Conservation (phyloP, 2,797 vertebrate genomes). For the Phaenicophaeus curvirostris region DNA sequence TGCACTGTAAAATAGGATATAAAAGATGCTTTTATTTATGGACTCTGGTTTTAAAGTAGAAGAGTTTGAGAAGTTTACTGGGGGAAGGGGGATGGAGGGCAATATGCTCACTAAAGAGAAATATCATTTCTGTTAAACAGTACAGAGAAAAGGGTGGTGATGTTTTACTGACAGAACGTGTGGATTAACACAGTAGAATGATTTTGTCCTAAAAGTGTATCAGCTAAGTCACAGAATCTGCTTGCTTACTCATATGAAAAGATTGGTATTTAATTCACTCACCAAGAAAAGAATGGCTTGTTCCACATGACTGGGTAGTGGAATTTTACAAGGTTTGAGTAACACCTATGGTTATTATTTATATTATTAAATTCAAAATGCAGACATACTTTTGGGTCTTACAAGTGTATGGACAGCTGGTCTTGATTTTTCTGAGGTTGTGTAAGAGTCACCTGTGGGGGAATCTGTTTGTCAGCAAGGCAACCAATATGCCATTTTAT, state of each 20-base stretch:
- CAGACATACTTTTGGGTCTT: slow-evolving; percentile 48
- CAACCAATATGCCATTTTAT: slow-evolving; percentile 49
- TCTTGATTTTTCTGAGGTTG: slow-evolving; percentile 64
- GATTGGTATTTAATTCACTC: not conserved
- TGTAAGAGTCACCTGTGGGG: slow-evolving; percentile 60
- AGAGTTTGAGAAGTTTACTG: slow-evolving; percentile 22
- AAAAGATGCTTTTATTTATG: slow-evolving; percentile 63
- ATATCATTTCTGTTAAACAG: not conserved
- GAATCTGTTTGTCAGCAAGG: slow-evolving; percentile 67
- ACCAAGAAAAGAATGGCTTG: not conserved
- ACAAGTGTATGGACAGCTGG: slow-evolving; percentile 61
- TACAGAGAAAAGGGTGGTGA: not conserved
- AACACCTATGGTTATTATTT: slow-evolving; percentile 59
- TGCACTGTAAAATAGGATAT: slow-evolving; percentile 25
- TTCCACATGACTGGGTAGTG: not conserved
- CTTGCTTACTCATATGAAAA: not conserved
- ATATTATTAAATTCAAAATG: slow-evolving; percentile 55
- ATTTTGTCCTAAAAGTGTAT: not conserved
- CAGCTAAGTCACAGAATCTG: not conserved
- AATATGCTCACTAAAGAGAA: not conserved
- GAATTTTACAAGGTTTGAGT: slow-evolving; percentile 52
- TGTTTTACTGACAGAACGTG: not conserved
- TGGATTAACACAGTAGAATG: not conserved
- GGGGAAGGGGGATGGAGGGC: not conserved
- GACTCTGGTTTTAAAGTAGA: slow-evolving; percentile 38